Conservation (phyloP, 2,797 vertebrate genomes). For the Crenichthys baileyi region DNA sequence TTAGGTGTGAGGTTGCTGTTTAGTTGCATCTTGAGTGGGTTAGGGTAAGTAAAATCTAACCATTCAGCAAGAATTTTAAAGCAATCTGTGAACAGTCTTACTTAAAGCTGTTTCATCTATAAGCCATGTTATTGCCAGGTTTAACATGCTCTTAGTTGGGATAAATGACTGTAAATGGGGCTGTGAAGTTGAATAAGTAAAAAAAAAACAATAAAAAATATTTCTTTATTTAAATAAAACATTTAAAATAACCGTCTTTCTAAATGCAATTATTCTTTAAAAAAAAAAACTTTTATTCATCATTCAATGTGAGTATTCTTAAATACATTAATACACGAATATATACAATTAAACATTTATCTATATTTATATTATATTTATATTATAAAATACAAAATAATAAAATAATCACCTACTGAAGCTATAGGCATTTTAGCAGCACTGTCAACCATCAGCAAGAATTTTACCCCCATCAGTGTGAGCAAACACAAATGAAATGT, state of each 20-base stretch:
- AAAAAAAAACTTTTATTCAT: slow-evolving; percentile 38
- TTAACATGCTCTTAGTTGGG: background rate
- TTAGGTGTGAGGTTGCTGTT: background rate
- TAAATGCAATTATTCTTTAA: background rate
- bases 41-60: background rate
- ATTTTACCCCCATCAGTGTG: background rate
- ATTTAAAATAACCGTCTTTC: background rate
- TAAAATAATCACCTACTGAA: slow-evolving; percentile 7
- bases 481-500: slow-evolving; percentile 9
- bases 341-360: slow-evolving; percentile 34
- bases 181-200: background rate
- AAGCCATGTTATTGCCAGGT: background rate
- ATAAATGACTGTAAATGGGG: background rate
- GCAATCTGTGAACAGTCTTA: background rate
- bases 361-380: too few species aligned
- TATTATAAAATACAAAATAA: too few species aligned
- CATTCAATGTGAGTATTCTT: slow-evolving; percentile 7
- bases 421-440: slow-evolving; percentile 13
- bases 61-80: background rate
- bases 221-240: too few species aligned
- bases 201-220: background rate
- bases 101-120: background rate
- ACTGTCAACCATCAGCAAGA: slow-evolving; percentile 29
- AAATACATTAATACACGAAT: slow-evolving; percentile 34
- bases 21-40: background rate